Conservation (phyloP, 92 coral and sea anemone species). For the Metridium senile region DNA sequence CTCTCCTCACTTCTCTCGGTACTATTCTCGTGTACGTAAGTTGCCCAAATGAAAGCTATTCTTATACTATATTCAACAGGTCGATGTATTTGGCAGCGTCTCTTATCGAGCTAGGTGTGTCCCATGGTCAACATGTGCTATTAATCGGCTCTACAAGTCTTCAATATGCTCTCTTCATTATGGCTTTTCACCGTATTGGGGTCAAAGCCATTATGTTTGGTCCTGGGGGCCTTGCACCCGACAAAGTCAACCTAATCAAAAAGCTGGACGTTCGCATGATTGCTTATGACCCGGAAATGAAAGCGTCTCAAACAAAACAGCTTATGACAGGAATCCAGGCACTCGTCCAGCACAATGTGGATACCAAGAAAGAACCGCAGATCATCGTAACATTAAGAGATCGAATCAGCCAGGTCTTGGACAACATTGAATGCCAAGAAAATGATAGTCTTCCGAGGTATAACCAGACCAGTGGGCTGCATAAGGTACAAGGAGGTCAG, state of each 20-base stretch:
- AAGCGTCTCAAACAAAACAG: background rate
- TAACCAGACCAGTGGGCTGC: too few species aligned
- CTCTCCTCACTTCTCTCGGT: too few species aligned
- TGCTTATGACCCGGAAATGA: background rate
- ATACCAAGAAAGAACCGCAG: background rate
- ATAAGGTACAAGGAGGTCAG: background rate
- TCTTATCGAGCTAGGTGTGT: conserved; percentile 7
- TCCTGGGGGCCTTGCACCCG: background rate
- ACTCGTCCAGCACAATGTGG: background rate
- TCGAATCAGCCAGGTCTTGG: background rate
- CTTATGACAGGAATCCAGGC: background rate
- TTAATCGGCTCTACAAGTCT: background rate
- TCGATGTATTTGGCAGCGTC: background rate
- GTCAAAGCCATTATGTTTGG: conserved; percentile 5
- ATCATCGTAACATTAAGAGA: background rate
- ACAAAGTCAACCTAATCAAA: background rate
- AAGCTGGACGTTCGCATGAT: background rate
- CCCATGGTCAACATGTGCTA: background rate
- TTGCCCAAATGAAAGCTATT: too few species aligned
- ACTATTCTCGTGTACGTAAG: too few species aligned
- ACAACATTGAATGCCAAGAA: too few species aligned
- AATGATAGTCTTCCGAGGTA: too few species aligned
- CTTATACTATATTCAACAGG: too few species aligned
- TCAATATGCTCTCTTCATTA: background rate
- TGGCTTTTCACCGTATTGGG: conserved; percentile 24